These are phyloP conservation scores for Egretta garzetta DNA, from an alignment of 2,113 vertebrate genomes.

Conservation along the genomic window DNA sequence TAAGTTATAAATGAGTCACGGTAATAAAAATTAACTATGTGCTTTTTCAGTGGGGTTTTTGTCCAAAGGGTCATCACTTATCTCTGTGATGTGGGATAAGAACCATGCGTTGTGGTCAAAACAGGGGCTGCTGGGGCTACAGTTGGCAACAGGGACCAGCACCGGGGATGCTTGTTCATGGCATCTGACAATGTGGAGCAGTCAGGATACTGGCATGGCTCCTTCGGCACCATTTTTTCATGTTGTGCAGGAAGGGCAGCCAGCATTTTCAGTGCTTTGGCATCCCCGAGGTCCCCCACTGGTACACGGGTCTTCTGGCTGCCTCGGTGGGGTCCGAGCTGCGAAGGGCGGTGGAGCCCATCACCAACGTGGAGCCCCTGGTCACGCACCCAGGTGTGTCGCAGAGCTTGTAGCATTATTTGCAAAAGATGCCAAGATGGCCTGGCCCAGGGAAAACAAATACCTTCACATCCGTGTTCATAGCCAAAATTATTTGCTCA, in stretches of 20 bases:
- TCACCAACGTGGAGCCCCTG: background rate
- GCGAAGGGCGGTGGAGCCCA: rapidly evolving
- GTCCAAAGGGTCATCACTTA: background rate
- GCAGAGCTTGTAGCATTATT: background rate
- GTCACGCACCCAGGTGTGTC: background rate
- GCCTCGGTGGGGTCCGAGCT: rapidly evolving
- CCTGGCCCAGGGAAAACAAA: background rate
- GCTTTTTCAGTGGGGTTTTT: background rate
- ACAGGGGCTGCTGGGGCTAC: background rate
- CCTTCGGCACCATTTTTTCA: background rate
- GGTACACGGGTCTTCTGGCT: rapidly evolving
- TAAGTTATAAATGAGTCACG: background rate
- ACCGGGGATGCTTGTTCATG: background rate
- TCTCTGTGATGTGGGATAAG: background rate
- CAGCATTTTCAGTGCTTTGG: background rate
- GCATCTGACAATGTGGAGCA: rapidly evolving
- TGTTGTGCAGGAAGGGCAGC: background rate
- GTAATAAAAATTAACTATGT: background rate
- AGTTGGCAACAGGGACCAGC: background rate
- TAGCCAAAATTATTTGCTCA: background rate
- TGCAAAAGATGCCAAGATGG: background rate
- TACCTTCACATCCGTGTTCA: background rate
- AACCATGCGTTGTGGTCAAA: background rate
- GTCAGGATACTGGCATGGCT: background rate
- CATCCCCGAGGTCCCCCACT: background rate